phyloP scores from a whole-genome alignment of 2,888 invertebrate species.

The Tridacna gigas region DNA sequence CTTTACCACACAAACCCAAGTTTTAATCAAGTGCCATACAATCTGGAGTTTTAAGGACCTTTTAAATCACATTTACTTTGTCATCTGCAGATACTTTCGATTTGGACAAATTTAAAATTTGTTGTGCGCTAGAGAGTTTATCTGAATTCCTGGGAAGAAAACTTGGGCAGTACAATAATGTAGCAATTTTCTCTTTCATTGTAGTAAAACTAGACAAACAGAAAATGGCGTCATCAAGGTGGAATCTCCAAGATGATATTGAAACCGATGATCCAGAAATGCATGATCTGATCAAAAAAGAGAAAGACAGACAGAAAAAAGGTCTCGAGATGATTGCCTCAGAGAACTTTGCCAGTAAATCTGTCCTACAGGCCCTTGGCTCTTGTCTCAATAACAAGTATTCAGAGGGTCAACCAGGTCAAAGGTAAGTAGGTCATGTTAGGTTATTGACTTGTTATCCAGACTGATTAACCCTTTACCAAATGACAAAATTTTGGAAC shows the following conservation, averaged over 20 bases:
- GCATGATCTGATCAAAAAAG: slow-evolving; percentile 91
- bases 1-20: too few relatives aligned
- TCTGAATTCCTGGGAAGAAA: too few relatives aligned
- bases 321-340: slow-evolving; percentile 99
- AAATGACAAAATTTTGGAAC: too few relatives aligned
- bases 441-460: too few relatives aligned
- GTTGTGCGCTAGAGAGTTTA: too few relatives aligned
- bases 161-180: too few relatives aligned
- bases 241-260: slow-evolving; percentile 78
- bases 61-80: too few relatives aligned
- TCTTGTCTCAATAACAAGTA: slow-evolving; percentile 88
- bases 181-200: not conserved
- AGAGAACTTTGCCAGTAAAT: slow-evolving; percentile 87
- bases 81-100: too few relatives aligned
- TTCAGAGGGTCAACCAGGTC: slow-evolving; percentile 87
- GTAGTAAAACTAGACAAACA: not conserved
- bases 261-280: slow-evolving; percentile 92
- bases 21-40: too few relatives aligned
- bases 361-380: slow-evolving; percentile 86
- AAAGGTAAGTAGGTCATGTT: slow-evolving; percentile 80
- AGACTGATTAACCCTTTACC: too few relatives aligned
- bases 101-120: too few relatives aligned
- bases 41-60: too few relatives aligned
- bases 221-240: slow-evolving; percentile 1
- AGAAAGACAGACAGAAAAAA: slow-evolving; percentile 92